phyloP scores from a whole-genome alignment of 2,113 vertebrate species.

The Addax nasomaculatus region DNA sequence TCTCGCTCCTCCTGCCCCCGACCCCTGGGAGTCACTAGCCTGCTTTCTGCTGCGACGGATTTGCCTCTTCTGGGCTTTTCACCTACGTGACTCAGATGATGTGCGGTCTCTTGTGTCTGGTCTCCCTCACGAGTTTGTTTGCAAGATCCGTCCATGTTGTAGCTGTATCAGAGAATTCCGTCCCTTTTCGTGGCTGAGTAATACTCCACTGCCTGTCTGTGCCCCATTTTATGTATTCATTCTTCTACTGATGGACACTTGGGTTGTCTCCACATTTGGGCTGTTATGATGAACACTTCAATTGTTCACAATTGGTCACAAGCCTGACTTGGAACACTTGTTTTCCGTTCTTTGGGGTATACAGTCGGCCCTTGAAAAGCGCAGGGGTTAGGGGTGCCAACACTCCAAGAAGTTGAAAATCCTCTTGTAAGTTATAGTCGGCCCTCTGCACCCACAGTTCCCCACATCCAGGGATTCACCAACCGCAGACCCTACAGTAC shows the following conservation, averaged over 20 bases:
- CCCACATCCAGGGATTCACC: not conserved
- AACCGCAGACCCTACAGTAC: not conserved
- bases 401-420: not conserved
- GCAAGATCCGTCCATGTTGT: not conserved
- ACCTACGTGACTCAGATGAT: accelerated
- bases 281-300: no score
- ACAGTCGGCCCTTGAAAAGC: not conserved
- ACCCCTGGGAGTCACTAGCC: not conserved
- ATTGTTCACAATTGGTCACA: accelerated
- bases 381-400: not conserved
- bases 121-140: no score
- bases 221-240: accelerated
- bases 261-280: not conserved
- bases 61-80: not conserved
- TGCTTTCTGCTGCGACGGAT: accelerated
- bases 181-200: not conserved
- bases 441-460: not conserved
- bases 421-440: not conserved
- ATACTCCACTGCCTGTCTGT: accelerated
- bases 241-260: accelerated
- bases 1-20: no score
- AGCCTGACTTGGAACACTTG: not conserved
- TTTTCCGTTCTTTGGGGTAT: not conserved
- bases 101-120: not conserved
- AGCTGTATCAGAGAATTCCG: accelerated